Conservation (phyloP, 1,140 invertebrate species). For the Papilio polytes region DNA sequence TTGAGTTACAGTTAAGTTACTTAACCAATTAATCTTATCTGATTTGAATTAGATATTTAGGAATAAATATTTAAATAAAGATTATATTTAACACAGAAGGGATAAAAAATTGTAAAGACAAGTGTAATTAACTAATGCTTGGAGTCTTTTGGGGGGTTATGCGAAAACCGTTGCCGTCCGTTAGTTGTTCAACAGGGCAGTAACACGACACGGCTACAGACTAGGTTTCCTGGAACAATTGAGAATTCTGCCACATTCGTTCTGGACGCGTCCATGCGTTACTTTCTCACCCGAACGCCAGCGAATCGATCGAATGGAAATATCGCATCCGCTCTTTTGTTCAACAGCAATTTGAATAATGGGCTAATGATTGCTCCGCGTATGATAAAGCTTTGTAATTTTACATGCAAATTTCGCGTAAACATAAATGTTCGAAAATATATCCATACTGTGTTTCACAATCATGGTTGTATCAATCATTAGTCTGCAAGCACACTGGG, state of each 20-base stretch:
- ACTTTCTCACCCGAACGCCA: constrained; percentile 61
- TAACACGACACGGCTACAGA: constrained; percentile 50
- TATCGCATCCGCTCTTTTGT: constrained; percentile 48
- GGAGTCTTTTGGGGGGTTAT: constrained; percentile 59
- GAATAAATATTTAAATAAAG: no score
- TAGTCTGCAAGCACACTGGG: background rate
- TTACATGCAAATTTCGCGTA: constrained; percentile 23
- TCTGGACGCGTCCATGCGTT: constrained; percentile 63
- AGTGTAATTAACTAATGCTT: constrained; percentile 29
- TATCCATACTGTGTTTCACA: background rate
- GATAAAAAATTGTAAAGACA: background rate
- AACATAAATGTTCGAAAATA: constrained; percentile 9
- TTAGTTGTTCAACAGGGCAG: constrained; percentile 52
- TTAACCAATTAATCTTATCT: background rate
- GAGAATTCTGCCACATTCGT: constrained; percentile 66
- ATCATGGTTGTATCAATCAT: background rate
- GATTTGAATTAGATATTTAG: background rate
- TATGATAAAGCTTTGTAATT: constrained; percentile 39
- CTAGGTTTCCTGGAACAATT: constrained; percentile 62
- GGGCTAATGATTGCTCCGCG: constrained; percentile 39
- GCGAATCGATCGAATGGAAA: constrained; percentile 63
- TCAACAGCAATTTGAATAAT: constrained; percentile 41
- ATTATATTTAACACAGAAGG: background rate
- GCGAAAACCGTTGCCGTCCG: constrained; percentile 66
- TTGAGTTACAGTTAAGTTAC: background rate